phyloP scores from a whole-genome alignment of 2,797 vertebrate genomes.

The Chloroceryle amazona region DNA sequence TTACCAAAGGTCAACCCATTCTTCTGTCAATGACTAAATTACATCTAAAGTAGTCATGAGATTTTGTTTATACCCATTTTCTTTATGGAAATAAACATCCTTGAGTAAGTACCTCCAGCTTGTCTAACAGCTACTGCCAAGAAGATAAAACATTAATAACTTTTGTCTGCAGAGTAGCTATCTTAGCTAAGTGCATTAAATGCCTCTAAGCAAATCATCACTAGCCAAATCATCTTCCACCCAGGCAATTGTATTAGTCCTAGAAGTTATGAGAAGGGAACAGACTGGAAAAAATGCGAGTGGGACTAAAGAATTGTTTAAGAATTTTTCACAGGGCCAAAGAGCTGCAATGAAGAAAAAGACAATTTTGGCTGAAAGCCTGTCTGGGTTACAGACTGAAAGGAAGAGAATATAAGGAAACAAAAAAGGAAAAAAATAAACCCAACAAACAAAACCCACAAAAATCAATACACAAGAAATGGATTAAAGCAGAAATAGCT shows the following conservation, averaged over 20 bases:
- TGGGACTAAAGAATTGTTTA: background rate
- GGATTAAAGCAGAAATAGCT: background rate
- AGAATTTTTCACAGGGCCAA: background rate
- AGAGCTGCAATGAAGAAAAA: background rate
- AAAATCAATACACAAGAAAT: background rate
- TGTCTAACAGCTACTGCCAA: slow-evolving; percentile 3
- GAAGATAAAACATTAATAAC: slow-evolving; percentile 29
- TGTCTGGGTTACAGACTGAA: background rate
- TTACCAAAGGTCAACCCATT: slow-evolving; percentile 6
- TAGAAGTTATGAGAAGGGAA: background rate
- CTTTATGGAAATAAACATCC: slow-evolving; percentile 26
- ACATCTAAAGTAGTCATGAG: slow-evolving; percentile 16
- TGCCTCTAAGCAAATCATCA: background rate
- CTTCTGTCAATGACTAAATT: slow-evolving; percentile 18
- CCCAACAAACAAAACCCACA: background rate
- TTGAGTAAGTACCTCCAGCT: background rate
- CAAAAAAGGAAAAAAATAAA: background rate
- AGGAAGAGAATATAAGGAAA: background rate
- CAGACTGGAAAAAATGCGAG: background rate
- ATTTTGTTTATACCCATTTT: slow-evolving; percentile 9
- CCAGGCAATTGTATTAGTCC: background rate
- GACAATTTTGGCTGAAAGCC: background rate
- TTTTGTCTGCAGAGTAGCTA: background rate
- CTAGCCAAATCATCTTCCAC: background rate
- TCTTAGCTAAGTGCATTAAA: background rate